A percentile compares a stretch with the other conserved stretches of the same genome.
These are phyloP conservation scores for Lysiphlebus fabarum DNA, from an alignment of 1,140 invertebrate genomes.

Conservation along the genomic window DNA sequence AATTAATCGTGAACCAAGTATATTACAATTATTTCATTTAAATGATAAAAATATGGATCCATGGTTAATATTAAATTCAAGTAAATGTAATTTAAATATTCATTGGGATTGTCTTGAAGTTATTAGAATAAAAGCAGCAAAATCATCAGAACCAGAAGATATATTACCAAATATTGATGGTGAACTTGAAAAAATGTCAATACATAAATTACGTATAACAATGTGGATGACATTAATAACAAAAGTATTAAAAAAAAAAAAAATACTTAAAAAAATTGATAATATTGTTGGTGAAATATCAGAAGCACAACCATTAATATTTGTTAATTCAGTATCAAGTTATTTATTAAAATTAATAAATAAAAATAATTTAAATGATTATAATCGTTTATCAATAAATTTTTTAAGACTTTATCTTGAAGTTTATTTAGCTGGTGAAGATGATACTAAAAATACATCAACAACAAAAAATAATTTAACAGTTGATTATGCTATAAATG, in stretches of 20 bases:
- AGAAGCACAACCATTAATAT: conserved; percentile 41
- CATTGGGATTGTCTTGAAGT: conserved; percentile 50
- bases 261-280: conserved; percentile 25
- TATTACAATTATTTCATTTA: conserved; percentile 38
- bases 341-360: conserved; percentile 31
- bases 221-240: conserved; percentile 46
- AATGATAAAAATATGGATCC: conserved; percentile 34
- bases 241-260: conserved; percentile 38
- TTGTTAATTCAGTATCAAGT: conserved; percentile 35
- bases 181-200: conserved; percentile 35
- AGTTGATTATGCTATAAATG: conserved; percentile 23
- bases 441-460: conserved; percentile 10
- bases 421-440: conserved; percentile 39
- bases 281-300: conserved; percentile 37
- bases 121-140: conserved; percentile 40
- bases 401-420: conserved; percentile 45
- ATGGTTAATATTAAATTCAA: conserved; percentile 32
- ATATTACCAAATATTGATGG: conserved; percentile 25
- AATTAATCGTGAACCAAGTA: conserved; percentile 42
- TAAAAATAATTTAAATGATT: conserved; percentile 23
- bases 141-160: conserved; percentile 22
- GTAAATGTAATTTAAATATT: conserved; percentile 22
- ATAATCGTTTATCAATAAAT: conserved; percentile 32
- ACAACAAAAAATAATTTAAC: background rate
- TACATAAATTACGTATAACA: conserved; percentile 34